Conservation (phyloP, 2,888 invertebrate species). For the Tipula unca region DNA sequence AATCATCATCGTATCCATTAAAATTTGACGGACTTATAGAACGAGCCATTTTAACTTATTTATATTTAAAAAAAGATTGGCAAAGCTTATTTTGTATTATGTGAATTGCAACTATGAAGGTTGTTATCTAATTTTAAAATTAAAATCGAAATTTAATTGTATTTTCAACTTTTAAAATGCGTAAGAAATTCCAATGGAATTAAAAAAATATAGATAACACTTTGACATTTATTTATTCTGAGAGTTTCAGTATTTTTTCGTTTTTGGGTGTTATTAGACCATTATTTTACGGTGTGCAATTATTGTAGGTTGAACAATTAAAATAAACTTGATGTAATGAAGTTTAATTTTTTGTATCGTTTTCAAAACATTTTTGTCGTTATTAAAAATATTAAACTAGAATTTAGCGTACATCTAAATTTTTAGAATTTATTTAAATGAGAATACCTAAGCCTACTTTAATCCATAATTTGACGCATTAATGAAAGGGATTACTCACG, state of each 20-base stretch:
- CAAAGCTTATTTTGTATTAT: background rate
- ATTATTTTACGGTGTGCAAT: background rate
- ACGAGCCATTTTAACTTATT: slow-evolving; percentile 45
- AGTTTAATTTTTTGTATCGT: background rate
- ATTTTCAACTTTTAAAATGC: background rate
- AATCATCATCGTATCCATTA: slow-evolving; percentile 54
- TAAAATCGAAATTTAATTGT: background rate
- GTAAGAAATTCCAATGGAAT: background rate
- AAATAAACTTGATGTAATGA: background rate
- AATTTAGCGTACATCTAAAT: background rate
- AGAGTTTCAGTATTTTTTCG: background rate
- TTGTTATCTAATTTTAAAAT: background rate
- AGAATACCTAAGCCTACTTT: background rate
- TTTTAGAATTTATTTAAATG: background rate
- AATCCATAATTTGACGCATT: too few relatives aligned
- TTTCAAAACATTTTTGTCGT: background rate
- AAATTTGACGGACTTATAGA: slow-evolving; percentile 54
- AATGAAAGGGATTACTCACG: too few relatives aligned
- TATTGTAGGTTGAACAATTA: background rate
- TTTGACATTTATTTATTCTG: background rate
- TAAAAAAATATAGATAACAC: background rate
- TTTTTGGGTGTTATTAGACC: background rate
- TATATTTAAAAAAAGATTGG: background rate
- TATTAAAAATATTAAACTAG: background rate
- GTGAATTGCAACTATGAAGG: background rate